Evolutionary conservation across 2,113 vertebrate genomes (phyloP).

Genomic region (Periophthalmodon schlosseri): DNA sequence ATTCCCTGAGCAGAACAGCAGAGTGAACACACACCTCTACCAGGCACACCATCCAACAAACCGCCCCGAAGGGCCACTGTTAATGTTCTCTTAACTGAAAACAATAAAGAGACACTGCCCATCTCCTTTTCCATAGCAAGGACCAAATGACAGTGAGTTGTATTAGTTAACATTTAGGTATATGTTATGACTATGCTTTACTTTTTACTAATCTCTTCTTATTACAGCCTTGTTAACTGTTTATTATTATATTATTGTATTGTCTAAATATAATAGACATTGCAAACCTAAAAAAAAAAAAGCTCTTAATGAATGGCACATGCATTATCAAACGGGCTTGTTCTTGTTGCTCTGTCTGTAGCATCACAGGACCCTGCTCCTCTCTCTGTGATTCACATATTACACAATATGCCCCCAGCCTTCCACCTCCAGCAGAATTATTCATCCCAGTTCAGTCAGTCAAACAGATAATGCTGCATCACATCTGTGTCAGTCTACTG

Average conservation of each 20-base stretch:
- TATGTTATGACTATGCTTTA: too few relatives aligned
- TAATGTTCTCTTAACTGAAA: not conserved
- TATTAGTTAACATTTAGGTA: too few relatives aligned
- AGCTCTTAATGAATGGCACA: not conserved
- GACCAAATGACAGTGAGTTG: too few relatives aligned
- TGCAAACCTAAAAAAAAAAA: not conserved
- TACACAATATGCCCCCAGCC: conserved; percentile 18
- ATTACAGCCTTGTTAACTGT: too few relatives aligned
- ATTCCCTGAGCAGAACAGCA: conserved; percentile 30
- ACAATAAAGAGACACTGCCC: too few relatives aligned
- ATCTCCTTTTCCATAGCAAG: too few relatives aligned
- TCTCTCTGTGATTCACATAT: conserved; percentile 29
- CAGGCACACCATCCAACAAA: not conserved
- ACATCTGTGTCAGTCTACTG: conserved; percentile 18
- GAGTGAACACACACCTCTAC: conserved; percentile 8
- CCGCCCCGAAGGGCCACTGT: not conserved
- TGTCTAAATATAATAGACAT: too few relatives aligned
- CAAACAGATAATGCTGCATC: not conserved
- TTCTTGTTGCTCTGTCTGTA: not conserved
- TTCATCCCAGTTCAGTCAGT: conserved; percentile 8
- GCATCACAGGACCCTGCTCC: not conserved
- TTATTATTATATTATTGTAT: too few relatives aligned
- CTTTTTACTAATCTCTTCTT: too few relatives aligned
- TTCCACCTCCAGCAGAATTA: conserved; percentile 37
- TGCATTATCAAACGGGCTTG: not conserved